Evolutionary conservation across 2,113 vertebrate genomes (phyloP).

Genomic region (Physeter macrocephalus): DNA sequence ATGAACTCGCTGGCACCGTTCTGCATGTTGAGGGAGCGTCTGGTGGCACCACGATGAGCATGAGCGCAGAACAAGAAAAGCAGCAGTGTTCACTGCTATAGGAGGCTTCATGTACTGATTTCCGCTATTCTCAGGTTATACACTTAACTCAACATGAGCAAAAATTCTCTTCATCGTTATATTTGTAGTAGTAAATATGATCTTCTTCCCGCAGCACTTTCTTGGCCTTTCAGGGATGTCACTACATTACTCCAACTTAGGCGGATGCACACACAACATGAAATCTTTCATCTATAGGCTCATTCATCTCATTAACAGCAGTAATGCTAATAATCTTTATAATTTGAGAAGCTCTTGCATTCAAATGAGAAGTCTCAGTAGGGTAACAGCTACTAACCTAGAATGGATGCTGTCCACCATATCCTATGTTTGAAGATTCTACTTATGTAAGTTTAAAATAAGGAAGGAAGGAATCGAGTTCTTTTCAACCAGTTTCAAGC

Average conservation of each 20-base stretch:
- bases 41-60: not conserved
- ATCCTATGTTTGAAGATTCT: not conserved
- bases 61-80: too few species aligned
- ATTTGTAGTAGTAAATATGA: not conserved
- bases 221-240: not conserved
- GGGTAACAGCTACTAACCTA: not conserved
- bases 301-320: not conserved
- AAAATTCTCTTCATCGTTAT: not conserved
- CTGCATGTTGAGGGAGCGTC: slow-evolving; percentile 84
- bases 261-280: not conserved
- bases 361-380: not conserved
- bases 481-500: not conserved
- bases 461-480: not conserved
- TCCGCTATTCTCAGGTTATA: not conserved
- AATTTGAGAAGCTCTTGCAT: not conserved
- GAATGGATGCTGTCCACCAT: not conserved
- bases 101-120: not conserved
- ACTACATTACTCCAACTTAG: not conserved
- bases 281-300: not conserved
- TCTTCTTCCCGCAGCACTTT: not conserved
- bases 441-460: not conserved
- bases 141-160: not conserved
- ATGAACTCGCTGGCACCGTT: slow-evolving; percentile 99
- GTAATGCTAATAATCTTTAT: not conserved
- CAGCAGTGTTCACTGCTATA: not conserved